Evolutionary conservation across 1,140 invertebrate species (phyloP).

Genomic region (Drosophila jambulina): DNA sequence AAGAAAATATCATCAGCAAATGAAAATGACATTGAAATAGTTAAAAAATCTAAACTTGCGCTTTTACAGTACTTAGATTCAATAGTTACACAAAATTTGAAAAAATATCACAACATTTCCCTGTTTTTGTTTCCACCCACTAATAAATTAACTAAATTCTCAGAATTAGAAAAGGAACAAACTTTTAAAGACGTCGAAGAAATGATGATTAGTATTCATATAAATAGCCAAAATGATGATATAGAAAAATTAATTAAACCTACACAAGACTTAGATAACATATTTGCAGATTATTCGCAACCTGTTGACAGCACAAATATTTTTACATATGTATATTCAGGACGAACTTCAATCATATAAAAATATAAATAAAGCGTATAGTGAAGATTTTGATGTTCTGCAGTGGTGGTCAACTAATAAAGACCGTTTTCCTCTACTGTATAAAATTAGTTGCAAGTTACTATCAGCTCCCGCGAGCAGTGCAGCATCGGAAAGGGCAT

Average conservation of each 20-base stretch:
- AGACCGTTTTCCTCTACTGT: background rate
- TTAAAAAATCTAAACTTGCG: constrained; percentile 8
- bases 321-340: background rate
- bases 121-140: constrained; percentile 5
- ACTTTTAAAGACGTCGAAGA: too few species aligned
- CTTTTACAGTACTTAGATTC: too few species aligned
- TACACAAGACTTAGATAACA: constrained; percentile 11
- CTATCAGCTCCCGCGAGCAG: too few species aligned
- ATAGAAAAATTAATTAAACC: constrained; percentile 5
- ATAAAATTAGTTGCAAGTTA: background rate
- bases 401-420: constrained; percentile 9
- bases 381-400: constrained; percentile 14
- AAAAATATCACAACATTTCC: constrained; percentile 8
- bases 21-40: constrained; percentile 16
- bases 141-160: too few species aligned
- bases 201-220: too few species aligned
- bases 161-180: too few species aligned
- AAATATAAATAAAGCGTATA: constrained; percentile 8
- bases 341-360: background rate
- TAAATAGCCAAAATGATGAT: constrained; percentile 10
- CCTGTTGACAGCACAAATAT: constrained; percentile 4
- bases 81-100: constrained; percentile 4
- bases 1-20: constrained; percentile 9
- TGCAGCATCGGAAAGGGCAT: constrained; percentile 12
- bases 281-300: constrained; percentile 15